Percentiles rank a stretch among this genome's conserved stretches.
Evolutionary conservation across 2,113 vertebrate genomes (phyloP).

Genomic region (Stegastes partitus): DNA sequence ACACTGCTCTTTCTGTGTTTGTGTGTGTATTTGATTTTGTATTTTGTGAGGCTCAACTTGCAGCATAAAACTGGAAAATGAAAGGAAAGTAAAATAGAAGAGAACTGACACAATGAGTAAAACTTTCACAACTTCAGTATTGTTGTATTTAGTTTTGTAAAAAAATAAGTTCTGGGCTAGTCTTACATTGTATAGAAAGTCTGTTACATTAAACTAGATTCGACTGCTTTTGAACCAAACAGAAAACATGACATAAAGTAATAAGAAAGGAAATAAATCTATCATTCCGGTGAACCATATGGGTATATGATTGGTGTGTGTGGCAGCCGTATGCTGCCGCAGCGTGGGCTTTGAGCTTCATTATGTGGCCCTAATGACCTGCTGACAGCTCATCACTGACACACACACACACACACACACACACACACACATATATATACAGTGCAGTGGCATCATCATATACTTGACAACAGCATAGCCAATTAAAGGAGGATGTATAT

Average conservation of each 20-base stretch:
- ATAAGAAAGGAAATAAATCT: constrained; percentile 13
- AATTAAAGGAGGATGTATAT: constrained; percentile 67
- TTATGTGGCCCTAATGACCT: constrained; percentile 75
- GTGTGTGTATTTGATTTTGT: constrained; percentile 16
- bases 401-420: constrained; percentile 44
- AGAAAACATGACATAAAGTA: constrained; percentile 20
- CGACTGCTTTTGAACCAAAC: neutral
- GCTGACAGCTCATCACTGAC: constrained; percentile 70
- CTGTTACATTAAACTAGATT: neutral
- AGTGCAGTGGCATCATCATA: constrained; percentile 55
- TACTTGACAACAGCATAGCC: constrained; percentile 66
- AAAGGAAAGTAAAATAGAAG: neutral
- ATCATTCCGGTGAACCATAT: constrained; percentile 59
- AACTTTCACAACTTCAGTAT: constrained; percentile 5
- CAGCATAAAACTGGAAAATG: constrained; percentile 5
- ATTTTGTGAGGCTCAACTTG: neutral
- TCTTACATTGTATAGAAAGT: neutral
- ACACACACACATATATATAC: constrained; percentile 42
- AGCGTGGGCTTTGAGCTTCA: constrained; percentile 63
- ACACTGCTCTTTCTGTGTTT: constrained; percentile 42
- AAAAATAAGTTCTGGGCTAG: neutral
- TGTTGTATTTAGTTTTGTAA: neutral
- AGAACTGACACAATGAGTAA: neutral
- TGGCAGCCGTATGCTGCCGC: constrained; percentile 67
- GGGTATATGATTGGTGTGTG: constrained; percentile 69